Conservation (phyloP, 1,140 invertebrate species). For the Dinoponera quadriceps region DNA sequence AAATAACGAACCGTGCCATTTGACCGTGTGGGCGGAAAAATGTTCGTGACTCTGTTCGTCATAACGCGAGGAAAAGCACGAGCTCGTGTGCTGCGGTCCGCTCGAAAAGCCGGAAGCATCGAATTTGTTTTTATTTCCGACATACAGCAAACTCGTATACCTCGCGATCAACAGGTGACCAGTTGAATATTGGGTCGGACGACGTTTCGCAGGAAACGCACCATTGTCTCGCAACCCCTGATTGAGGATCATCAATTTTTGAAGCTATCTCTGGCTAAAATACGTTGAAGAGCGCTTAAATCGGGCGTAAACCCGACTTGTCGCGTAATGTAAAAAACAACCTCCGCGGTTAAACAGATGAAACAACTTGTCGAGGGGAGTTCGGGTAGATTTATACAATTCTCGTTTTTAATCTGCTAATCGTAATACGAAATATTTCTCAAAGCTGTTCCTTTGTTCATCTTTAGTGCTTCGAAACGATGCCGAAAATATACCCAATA, state of each 20-base stretch:
- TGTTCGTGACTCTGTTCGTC: neutral
- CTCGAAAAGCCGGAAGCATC: constrained; percentile 59
- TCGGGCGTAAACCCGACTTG: neutral
- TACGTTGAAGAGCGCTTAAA: neutral
- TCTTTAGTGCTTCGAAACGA: no score
- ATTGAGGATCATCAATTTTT: neutral
- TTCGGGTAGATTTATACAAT: no score
- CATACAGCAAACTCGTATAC: constrained; percentile 43
- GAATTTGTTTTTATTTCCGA: constrained; percentile 72
- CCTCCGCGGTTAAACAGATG: no score
- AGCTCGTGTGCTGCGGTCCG: neutral
- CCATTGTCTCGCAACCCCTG: constrained; percentile 4
- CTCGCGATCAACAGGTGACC: constrained; percentile 72
- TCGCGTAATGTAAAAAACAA: neutral
- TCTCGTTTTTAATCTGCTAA: no score
- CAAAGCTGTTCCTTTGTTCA: no score
- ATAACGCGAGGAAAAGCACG: constrained; percentile 25
- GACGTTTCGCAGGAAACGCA: constrained; percentile 48
- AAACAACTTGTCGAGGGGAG: no score
- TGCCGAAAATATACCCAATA: no score
- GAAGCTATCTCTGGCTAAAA: neutral
- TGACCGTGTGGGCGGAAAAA: neutral
- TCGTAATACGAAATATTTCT: no score
- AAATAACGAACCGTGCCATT: constrained; percentile 2
- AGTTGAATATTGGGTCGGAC: constrained; percentile 68